Base-by-base conservation (phyloP, 2,113 vertebrate species). In the Lathamus discolor region DNA sequence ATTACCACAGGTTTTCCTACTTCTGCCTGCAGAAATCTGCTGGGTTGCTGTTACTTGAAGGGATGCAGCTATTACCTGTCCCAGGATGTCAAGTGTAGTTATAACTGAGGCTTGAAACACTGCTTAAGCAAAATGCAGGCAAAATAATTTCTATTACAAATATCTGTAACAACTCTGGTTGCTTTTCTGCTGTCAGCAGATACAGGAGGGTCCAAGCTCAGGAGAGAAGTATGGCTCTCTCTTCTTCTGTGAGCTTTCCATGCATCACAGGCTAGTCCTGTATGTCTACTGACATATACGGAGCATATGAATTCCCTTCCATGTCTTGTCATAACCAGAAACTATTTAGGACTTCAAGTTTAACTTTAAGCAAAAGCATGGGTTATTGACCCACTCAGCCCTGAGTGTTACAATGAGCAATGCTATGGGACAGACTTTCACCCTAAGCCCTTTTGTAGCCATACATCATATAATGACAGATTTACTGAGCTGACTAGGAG, bases 391-490 rank as follows among this genome's bases (percentile, higher is more conserved):
- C 15, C 0, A 1, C 46, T 69, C 35, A 37, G 17, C 13, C 13
- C 28, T 19, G 44, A 62, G 11, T 0, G 0, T 49, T 10, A 22
- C 0, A 1, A 49, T 1, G 2, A 78, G 10, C 28, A 81, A 17
- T 19, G 17, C 7, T 29, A 18, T 15, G 33, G 74, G 13, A 18
- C 28, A 17, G 24, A 57, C 31, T 75, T 80, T 24, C 27, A 66
- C 7, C 44, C 35, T 19, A 52, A 93, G 61, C 4, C 4, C 8
- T 52, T 73, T 31, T 82, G 35, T 28, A 73, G 57, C 15, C 20
- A 10, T 17, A 11, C 3, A 23, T 31, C 33, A 9, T 3, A 5
- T 13, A 23, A 31, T 10, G 28, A 27, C 18, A 61, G 27, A 24
- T 37, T 51, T 69, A 28, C 14, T 6, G 13, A 66, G 20, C 10